These are phyloP conservation scores for Rousettus leschenaultii DNA, from an alignment of 2,113 vertebrate genomes.

Conservation along the genomic window DNA sequence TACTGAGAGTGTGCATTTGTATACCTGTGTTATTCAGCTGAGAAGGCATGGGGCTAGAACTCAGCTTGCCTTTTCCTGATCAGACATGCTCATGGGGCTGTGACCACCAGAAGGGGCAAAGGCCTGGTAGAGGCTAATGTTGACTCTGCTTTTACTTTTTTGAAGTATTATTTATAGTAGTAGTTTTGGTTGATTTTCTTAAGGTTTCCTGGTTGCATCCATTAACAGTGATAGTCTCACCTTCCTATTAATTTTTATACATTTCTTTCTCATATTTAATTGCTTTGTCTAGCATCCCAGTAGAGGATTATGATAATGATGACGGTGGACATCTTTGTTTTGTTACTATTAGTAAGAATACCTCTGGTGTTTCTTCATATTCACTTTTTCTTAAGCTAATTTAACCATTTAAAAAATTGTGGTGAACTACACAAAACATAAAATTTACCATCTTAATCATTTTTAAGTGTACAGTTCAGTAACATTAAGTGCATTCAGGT, in stretches of 20 bases:
- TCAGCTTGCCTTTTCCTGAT: background rate
- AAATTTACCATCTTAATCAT: background rate
- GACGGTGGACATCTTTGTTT: background rate
- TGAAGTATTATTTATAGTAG: background rate
- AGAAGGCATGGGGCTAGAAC: too few species aligned
- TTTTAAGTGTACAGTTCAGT: background rate
- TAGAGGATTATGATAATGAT: background rate
- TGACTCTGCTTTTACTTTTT: background rate
- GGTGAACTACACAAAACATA: background rate
- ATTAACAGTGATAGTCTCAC: background rate
- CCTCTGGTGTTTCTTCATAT: background rate
- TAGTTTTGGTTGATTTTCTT: background rate
- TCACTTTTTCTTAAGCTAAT: background rate
- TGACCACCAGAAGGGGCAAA: background rate
- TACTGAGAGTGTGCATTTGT: background rate
- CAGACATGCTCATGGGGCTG: background rate
- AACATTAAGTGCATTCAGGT: background rate
- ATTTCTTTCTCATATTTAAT: background rate
- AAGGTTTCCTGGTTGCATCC: background rate
- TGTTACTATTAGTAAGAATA: background rate
- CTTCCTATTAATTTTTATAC: background rate
- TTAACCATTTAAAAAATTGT: background rate
- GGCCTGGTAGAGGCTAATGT: background rate
- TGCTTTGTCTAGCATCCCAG: background rate
- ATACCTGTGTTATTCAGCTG: too few species aligned